These are phyloP conservation scores for Phylloscopus collybita DNA, from an alignment of 2,797 vertebrate species.

Conservation along the genomic window DNA sequence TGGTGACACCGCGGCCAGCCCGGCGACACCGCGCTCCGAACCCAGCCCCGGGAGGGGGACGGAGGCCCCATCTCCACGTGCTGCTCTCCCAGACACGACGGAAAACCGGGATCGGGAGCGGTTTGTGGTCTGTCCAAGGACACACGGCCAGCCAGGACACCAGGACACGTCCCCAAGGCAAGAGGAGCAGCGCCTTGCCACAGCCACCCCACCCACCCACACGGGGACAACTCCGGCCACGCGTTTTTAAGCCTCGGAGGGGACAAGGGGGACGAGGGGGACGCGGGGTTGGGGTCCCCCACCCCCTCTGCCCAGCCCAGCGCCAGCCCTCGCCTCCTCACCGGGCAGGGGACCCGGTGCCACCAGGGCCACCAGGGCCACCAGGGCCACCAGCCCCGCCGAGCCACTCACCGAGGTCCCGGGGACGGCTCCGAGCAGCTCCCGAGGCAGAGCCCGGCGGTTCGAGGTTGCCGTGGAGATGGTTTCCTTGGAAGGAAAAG, in stretches of 20 bases:
- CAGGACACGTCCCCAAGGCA: rapidly evolving
- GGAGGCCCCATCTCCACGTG: rapidly evolving
- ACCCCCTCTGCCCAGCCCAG: too few relatives aligned
- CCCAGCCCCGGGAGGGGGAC: too few relatives aligned
- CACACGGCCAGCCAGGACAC: rapidly evolving
- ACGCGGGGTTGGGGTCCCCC: rapidly evolving
- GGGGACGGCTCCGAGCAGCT: neutral
- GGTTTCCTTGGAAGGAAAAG: constrained; percentile 34
- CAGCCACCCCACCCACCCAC: neutral
- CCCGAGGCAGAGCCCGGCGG: neutral
- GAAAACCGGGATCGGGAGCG: rapidly evolving
- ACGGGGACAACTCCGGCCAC: rapidly evolving
- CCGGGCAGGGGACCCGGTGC: too few relatives aligned
- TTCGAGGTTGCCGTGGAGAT: constrained; percentile 56
- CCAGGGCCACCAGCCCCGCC: neutral
- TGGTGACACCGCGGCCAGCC: neutral
- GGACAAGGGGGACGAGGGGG: neutral
- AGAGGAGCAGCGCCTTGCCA: neutral
- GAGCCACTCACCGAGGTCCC: neutral
- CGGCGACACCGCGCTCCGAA: rapidly evolving
- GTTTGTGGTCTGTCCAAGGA: rapidly evolving
- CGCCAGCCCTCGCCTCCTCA: too few relatives aligned
- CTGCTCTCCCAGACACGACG: rapidly evolving
- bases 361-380: neutral
- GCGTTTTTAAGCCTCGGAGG: neutral